Evolutionary conservation across 2,113 vertebrate genomes (phyloP).

Genomic region (Pristiophorus japonicus): DNA sequence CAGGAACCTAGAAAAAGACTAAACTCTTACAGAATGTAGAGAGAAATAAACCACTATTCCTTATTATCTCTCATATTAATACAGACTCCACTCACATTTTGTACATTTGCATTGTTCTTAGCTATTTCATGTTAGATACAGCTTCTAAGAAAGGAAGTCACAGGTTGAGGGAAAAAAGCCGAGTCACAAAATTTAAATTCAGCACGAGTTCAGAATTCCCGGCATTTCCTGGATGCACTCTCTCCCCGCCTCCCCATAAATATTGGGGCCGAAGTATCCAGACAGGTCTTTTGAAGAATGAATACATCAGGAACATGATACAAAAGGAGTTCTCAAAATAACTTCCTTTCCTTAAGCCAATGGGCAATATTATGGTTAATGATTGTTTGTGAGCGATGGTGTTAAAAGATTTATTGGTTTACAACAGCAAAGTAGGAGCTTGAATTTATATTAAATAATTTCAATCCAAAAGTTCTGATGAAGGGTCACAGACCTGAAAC

Average conservation of each 20-base stretch:
- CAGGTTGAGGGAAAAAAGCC: neutral
- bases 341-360: neutral
- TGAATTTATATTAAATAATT: too few species aligned
- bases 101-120: neutral
- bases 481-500: too few species aligned
- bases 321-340: neutral
- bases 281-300: neutral
- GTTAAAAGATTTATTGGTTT: too few species aligned
- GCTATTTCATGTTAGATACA: too few species aligned
- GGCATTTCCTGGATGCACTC: neutral
- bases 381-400: neutral
- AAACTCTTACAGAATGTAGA: neutral
- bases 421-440: too few species aligned
- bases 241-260: neutral
- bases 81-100: neutral
- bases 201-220: neutral
- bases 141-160: neutral
- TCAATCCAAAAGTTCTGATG: too few species aligned
- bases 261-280: neutral
- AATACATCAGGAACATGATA: neutral
- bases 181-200: neutral
- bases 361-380: neutral
- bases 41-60: neutral
- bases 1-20: conserved; percentile 64
- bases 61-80: neutral